Evolutionary conservation across 2,888 invertebrate genomes (phyloP).

Genomic region (Ormyrus labotus): DNA sequence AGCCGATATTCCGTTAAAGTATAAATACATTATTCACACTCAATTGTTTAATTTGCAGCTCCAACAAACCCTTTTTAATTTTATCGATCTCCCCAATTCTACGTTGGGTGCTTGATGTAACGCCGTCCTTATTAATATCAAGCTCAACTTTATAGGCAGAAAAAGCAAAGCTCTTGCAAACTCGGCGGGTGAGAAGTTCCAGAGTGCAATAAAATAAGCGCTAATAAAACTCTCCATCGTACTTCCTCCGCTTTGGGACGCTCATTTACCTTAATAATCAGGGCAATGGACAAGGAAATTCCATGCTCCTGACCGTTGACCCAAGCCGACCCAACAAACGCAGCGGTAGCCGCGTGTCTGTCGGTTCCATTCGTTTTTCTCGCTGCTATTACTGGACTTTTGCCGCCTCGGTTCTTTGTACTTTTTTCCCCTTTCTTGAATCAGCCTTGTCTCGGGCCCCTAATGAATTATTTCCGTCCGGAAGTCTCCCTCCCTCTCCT

Average conservation of each 20-base stretch:
- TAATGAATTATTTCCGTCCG: slow-evolving; percentile 56
- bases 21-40: not conserved
- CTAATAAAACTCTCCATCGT: too few relatives aligned
- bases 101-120: too few relatives aligned
- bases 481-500: slow-evolving; percentile 18
- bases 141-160: too few relatives aligned
- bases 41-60: not conserved
- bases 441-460: slow-evolving; percentile 37
- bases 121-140: too few relatives aligned
- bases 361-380: slow-evolving; percentile 36
- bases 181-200: too few relatives aligned
- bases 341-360: slow-evolving; percentile 4
- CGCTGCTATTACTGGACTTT: not conserved
- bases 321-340: not conserved
- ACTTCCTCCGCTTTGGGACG: not conserved
- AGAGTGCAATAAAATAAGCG: too few relatives aligned
- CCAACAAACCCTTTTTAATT: too few relatives aligned
- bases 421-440: slow-evolving; percentile 27
- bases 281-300: slow-evolving; percentile 33
- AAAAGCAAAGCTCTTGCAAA: too few relatives aligned
- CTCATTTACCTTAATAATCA: slow-evolving; percentile 41
- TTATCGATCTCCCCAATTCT: too few relatives aligned
- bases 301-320: not conserved
- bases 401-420: slow-evolving; percentile 5
- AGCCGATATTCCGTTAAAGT: not conserved